Percentiles rank a stretch among this genome's conserved stretches.
Conservation (phyloP, 1,140 invertebrate species). For the Drosophila santomea region DNA sequence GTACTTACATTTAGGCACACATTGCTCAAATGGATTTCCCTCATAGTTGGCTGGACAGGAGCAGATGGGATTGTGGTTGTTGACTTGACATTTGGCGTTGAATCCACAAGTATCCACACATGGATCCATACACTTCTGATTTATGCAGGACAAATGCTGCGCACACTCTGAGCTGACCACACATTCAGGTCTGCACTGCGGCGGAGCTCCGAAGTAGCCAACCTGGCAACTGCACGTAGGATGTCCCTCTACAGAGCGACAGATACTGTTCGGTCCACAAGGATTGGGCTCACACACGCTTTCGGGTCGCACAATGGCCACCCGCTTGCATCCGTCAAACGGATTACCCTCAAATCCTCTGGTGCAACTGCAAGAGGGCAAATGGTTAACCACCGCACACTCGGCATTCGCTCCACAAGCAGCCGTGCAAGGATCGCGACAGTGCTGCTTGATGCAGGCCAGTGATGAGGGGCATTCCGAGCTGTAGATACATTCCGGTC, state of each 20-base stretch:
- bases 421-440: slow-evolving; percentile 93
- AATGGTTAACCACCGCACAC: slow-evolving; percentile 92
- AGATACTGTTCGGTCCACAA: slow-evolving; percentile 92
- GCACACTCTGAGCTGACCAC: slow-evolving; percentile 91
- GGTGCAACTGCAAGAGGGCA: slow-evolving; percentile 92
- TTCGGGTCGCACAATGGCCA: slow-evolving; percentile 84
- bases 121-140: slow-evolving; percentile 92
- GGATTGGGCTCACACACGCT: slow-evolving; percentile 92
- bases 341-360: slow-evolving; percentile 92
- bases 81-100: slow-evolving; percentile 91
- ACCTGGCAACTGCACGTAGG: slow-evolving; percentile 92
- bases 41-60: slow-evolving; percentile 90
- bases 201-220: slow-evolving; percentile 91
- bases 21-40: slow-evolving; percentile 94
- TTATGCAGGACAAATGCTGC: slow-evolving; percentile 90
- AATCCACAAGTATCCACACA: slow-evolving; percentile 92
- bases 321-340: slow-evolving; percentile 90
- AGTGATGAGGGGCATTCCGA: slow-evolving; percentile 92
- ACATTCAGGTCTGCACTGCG: slow-evolving; percentile 92
- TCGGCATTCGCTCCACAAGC: slow-evolving; percentile 92
- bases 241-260: slow-evolving; percentile 88
- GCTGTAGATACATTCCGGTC: slow-evolving; percentile 92
- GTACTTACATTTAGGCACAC: slow-evolving; percentile 89
- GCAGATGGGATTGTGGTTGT: slow-evolving; percentile 94
- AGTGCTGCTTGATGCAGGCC: slow-evolving; percentile 93